Percentiles rank a stretch among this genome's conserved stretches.
phyloP scores from a whole-genome alignment of 2,797 vertebrate species.

The Phylloscopus collybita region DNA sequence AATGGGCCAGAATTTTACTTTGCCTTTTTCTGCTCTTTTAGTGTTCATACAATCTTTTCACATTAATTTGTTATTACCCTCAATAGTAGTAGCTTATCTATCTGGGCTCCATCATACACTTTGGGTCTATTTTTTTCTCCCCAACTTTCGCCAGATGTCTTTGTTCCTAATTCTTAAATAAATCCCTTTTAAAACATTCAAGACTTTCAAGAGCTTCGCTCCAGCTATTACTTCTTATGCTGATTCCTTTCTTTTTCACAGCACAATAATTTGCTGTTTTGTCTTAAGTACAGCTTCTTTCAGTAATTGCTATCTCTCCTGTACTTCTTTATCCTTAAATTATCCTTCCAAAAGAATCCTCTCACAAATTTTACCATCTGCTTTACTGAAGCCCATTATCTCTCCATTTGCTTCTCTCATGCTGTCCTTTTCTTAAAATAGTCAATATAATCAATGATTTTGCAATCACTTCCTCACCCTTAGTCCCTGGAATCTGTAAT shows the following conservation, averaged over 20 bases:
- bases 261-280: not conserved
- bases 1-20: not conserved
- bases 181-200: not conserved
- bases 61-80: not conserved
- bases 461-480: not conserved
- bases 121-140: not conserved
- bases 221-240: not conserved
- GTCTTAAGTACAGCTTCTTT: conserved; percentile 7
- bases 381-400: not conserved
- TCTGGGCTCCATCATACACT: not conserved
- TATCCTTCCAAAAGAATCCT: not conserved
- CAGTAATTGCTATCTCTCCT: not conserved
- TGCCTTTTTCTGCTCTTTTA: not conserved
- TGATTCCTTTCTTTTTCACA: not conserved
- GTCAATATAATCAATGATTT: not conserved
- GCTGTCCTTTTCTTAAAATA: not conserved
- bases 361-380: not conserved
- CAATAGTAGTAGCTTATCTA: not conserved
- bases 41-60: not conserved
- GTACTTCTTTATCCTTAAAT: not conserved
- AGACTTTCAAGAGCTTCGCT: not conserved
- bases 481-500: not conserved
- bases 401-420: not conserved
- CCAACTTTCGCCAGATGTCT: not conserved
- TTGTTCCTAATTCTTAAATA: not conserved